Conservation (phyloP, 2,888 invertebrate species). For the Chalcosyrphus nemorum region DNA sequence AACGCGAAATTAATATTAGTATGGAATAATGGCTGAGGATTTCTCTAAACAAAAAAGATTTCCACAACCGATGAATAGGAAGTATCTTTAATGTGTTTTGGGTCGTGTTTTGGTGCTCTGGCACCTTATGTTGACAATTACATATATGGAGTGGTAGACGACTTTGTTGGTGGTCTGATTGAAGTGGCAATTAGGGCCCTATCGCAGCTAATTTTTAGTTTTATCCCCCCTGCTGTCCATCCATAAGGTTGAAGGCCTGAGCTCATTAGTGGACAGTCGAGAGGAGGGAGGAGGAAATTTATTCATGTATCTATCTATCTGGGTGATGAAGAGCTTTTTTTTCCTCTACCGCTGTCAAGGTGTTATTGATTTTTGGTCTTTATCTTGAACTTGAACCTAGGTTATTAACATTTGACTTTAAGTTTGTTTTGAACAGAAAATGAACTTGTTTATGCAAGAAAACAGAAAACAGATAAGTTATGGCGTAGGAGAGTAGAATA, state of each 20-base stretch:
- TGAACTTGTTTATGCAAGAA: background rate
- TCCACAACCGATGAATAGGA: background rate
- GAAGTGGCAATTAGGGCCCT: background rate
- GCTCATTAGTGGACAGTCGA: background rate
- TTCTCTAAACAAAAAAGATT: slow-evolving; percentile 13
- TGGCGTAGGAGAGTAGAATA: too few relatives aligned
- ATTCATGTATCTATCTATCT: background rate
- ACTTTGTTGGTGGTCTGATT: background rate
- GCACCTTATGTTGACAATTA: background rate
- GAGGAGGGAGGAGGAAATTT: background rate
- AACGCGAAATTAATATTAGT: background rate
- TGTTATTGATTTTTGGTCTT: slow-evolving; percentile 28
- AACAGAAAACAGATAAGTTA: background rate
- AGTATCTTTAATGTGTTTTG: background rate
- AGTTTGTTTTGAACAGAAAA: background rate
- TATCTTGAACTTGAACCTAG: background rate
- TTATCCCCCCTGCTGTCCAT: background rate
- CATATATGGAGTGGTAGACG: background rate
- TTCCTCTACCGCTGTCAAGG: background rate
- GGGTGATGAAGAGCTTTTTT: background rate
- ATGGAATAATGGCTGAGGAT: slow-evolving; percentile 4
- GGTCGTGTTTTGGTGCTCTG: background rate
- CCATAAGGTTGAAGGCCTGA: background rate
- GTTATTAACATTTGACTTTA: background rate
- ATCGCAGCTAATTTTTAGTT: background rate